These are phyloP conservation scores for Listronotus bonariensis DNA, from an alignment of 1,140 invertebrate species.

Conservation along the genomic window DNA sequence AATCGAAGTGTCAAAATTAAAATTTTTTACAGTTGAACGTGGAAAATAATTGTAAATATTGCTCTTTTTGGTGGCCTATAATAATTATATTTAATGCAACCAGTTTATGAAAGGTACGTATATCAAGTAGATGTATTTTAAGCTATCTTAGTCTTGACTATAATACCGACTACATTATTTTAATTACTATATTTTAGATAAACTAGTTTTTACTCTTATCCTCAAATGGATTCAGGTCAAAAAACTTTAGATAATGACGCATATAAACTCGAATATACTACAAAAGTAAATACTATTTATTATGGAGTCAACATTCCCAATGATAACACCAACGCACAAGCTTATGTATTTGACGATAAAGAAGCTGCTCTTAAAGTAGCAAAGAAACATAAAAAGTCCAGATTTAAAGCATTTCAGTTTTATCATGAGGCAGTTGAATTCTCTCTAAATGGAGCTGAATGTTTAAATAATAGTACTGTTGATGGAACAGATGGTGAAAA, in stretches of 20 bases:
- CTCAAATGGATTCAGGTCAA: slow-evolving; percentile 15
- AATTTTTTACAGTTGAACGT: no score
- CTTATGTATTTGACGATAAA: slow-evolving; percentile 71
- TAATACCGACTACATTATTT: no score
- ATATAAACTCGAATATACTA: neutral
- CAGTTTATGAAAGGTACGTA: no score
- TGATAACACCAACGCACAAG: slow-evolving; percentile 39
- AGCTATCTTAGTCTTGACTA: no score
- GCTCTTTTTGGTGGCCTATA: no score
- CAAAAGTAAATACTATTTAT: slow-evolving; percentile 41
- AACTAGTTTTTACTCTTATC: no score
- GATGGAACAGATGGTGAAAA: slow-evolving; percentile 34
- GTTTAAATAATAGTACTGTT: slow-evolving; percentile 45
- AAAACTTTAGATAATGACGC: neutral
- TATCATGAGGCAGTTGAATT: slow-evolving; percentile 74
- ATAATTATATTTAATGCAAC: no score
- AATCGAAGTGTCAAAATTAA: no score
- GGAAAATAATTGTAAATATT: no score
- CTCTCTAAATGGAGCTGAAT: slow-evolving; percentile 62
- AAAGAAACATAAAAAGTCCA: slow-evolving; percentile 72
- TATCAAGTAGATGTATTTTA: no score
- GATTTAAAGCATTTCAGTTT: slow-evolving; percentile 77
- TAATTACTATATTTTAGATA: no score
- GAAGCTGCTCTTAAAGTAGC: slow-evolving; percentile 71
- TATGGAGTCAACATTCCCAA: slow-evolving; percentile 51